A percentile compares a stretch with the other conserved stretches of the same genome.
These are phyloP conservation scores for Harpalus rubripes DNA, from an alignment of 2,888 invertebrate species.

Conservation along the genomic window DNA sequence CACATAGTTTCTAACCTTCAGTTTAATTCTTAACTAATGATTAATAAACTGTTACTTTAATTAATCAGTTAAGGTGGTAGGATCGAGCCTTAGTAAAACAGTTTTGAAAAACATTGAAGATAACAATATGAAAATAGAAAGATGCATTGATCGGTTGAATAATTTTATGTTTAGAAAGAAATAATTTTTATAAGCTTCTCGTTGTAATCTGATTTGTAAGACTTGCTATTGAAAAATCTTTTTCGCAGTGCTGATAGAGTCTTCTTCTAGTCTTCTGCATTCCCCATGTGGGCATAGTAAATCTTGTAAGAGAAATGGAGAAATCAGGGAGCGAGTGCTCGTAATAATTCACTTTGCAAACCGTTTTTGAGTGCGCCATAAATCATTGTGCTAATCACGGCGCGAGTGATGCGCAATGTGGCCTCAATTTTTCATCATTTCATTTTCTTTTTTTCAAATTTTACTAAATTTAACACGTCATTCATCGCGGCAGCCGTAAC, in stretches of 20 bases:
- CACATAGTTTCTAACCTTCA: too few species aligned
- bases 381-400: constrained; percentile 66
- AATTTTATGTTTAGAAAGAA: too few species aligned
- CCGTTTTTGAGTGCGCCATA: constrained; percentile 62
- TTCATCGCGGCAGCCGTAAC: constrained; percentile 28
- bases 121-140: too few species aligned
- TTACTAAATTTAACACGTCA: constrained; percentile 67
- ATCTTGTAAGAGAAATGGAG: constrained; percentile 62
- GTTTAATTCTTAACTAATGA: too few species aligned
- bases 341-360: constrained; percentile 65
- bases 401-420: constrained; percentile 66
- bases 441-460: constrained; percentile 65
- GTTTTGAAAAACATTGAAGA: too few species aligned
- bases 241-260: background rate
- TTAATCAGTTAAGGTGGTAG: too few species aligned
- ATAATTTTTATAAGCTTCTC: too few species aligned
- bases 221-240: background rate
- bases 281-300: constrained; percentile 58
- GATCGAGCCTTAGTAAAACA: too few species aligned
- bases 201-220: background rate
- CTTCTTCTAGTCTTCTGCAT: background rate
- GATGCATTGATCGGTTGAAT: too few species aligned
- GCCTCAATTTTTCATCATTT: constrained; percentile 67
- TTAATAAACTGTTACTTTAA: too few species aligned
- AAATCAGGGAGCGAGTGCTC: constrained; percentile 60